phyloP scores from a whole-genome alignment of 1,140 invertebrate genomes.

The Pomacea maculata region DNA sequence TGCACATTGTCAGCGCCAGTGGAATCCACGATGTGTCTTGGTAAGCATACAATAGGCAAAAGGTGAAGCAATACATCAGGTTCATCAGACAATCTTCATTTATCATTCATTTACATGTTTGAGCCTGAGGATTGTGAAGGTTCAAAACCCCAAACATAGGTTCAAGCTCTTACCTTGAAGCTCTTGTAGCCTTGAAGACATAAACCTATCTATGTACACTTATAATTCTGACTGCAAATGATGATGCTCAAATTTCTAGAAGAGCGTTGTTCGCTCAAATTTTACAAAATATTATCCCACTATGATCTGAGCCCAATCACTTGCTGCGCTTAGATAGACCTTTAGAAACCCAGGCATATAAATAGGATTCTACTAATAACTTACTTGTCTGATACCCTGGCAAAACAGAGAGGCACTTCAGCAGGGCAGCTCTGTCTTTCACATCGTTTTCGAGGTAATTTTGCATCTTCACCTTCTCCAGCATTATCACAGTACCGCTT shows the following conservation, averaged over 20 bases:
- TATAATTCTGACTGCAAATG: too few relatives aligned
- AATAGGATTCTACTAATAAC: not conserved
- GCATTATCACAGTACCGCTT: slow-evolving; percentile 3
- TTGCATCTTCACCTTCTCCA: slow-evolving; percentile 3
- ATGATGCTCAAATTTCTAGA: too few relatives aligned
- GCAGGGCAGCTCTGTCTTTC: slow-evolving; percentile 47
- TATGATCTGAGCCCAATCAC: not conserved
- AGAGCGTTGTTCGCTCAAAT: too few relatives aligned
- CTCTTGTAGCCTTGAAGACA: not conserved
- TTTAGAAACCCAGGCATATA: not conserved
- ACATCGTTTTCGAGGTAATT: slow-evolving; percentile 31
- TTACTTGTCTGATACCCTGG: slow-evolving; percentile 41
- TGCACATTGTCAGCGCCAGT: too few relatives aligned
- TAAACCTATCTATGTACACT: too few relatives aligned
- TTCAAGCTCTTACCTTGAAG: not conserved
- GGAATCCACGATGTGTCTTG: too few relatives aligned
- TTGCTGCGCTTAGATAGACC: not conserved
- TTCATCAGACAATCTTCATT: too few relatives aligned
- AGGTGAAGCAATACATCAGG: too few relatives aligned
- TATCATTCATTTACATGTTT: too few relatives aligned
- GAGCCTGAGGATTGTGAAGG: too few relatives aligned
- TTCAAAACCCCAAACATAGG: not conserved
- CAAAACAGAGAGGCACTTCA: slow-evolving; percentile 54
- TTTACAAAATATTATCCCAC: too few relatives aligned
- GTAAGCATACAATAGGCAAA: too few relatives aligned